phyloP scores from a whole-genome alignment of 2,888 invertebrate genomes.

The Eupithecia vulgata region DNA sequence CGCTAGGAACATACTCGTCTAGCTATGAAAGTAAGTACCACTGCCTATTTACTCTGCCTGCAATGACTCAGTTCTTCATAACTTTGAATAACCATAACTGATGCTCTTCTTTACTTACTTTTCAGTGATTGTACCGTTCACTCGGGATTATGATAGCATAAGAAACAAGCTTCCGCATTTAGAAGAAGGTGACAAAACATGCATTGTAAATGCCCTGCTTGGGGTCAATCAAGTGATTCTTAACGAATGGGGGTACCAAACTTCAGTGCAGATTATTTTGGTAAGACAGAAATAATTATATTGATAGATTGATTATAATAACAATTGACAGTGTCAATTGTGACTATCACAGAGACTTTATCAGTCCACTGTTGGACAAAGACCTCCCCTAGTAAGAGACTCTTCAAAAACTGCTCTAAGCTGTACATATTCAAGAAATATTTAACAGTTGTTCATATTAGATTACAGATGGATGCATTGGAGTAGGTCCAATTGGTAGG shows the following conservation, averaged over 20 bases:
- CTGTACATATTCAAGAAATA: not conserved
- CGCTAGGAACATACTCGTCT: conserved; percentile 74
- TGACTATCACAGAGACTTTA: not conserved
- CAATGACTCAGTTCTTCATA: not conserved
- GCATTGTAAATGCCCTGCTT: conserved; percentile 90
- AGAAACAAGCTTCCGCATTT: conserved; percentile 89
- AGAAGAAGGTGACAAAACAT: conserved; percentile 94
- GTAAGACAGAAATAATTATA: conserved; percentile 51
- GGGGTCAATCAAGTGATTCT: conserved; percentile 91
- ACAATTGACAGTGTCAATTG: no score
- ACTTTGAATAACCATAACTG: not conserved
- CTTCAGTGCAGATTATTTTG: conserved; percentile 88
- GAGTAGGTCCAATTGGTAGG: conserved; percentile 72
- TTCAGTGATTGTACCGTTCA: conserved; percentile 91
- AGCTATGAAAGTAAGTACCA: conserved; percentile 71
- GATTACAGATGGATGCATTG: conserved; percentile 79
- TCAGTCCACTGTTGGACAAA: not conserved
- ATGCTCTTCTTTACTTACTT: conserved; percentile 27
- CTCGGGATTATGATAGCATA: conserved; percentile 93
- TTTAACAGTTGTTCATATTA: conserved; percentile 24
- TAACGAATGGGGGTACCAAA: conserved; percentile 95
- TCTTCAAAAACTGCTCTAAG: not conserved
- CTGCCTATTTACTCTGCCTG: not conserved
- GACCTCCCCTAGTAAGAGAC: not conserved
- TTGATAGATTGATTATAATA: not conserved